phyloP scores from a whole-genome alignment of 2,888 invertebrate genomes.

The Abscondita cerata region DNA sequence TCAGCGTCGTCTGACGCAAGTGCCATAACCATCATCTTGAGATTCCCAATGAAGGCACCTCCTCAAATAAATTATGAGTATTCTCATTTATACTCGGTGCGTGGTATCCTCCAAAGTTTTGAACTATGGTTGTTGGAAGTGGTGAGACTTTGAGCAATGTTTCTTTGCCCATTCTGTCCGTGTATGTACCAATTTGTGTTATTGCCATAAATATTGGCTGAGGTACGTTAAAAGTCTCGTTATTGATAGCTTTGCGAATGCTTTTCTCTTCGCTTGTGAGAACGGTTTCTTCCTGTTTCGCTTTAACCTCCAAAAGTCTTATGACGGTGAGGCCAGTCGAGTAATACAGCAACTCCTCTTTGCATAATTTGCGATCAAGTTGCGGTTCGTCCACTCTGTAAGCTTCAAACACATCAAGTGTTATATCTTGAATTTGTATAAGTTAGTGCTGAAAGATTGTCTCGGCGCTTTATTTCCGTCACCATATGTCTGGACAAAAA shows the following conservation, averaged over 20 bases:
- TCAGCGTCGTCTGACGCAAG: constrained; percentile 41
- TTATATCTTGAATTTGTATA: constrained; percentile 37
- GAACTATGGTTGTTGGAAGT: constrained; percentile 42
- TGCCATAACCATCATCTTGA: constrained; percentile 50
- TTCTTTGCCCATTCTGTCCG: constrained; percentile 47
- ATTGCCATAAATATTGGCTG: constrained; percentile 43
- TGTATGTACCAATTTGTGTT: constrained; percentile 40
- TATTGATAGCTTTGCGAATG: constrained; percentile 25
- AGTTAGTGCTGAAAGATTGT: constrained; percentile 36
- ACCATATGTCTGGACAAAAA: constrained; percentile 43
- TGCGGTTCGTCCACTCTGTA: constrained; percentile 40
- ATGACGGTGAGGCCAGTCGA: too few relatives aligned
- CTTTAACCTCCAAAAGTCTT: too few relatives aligned
- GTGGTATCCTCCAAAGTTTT: constrained; percentile 47
- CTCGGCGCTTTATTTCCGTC: constrained; percentile 42
- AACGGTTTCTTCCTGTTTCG: constrained; percentile 29
- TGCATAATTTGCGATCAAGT: constrained; percentile 38
- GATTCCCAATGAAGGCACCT: constrained; percentile 33
- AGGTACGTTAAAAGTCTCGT: constrained; percentile 44
- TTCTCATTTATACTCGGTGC: constrained; percentile 38
- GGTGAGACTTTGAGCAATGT: constrained; percentile 40
- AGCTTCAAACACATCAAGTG: constrained; percentile 40
- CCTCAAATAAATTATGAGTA: constrained; percentile 49
- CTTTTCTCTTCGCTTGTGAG: constrained; percentile 37
- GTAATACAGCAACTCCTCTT: constrained; percentile 45